phyloP scores from a whole-genome alignment of 1,140 invertebrate species.

The Drosophila murphyi region DNA sequence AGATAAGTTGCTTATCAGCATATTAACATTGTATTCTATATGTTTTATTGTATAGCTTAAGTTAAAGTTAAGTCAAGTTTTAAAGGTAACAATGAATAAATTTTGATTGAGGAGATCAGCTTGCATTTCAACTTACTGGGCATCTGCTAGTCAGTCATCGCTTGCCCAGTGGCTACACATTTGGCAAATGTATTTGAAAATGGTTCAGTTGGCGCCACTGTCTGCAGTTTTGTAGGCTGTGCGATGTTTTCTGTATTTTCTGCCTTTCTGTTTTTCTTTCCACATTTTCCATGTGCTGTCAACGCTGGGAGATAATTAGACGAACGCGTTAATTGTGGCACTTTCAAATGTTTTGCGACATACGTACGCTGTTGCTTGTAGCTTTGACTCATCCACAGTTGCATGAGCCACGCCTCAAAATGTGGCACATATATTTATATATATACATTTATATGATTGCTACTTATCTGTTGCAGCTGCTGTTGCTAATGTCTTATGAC shows the following conservation, averaged over 20 bases:
- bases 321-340: conserved; percentile 72
- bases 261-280: conserved; percentile 8
- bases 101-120: no score
- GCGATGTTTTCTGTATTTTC: no score
- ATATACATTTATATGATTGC: conserved; percentile 31
- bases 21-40: no score
- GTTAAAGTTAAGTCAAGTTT: no score
- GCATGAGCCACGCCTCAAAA: conserved; percentile 39
- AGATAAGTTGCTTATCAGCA: no score
- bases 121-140: background rate
- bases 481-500: conserved; percentile 60
- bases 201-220: conserved; percentile 57
- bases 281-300: conserved; percentile 36
- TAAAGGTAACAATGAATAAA: no score
- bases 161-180: conserved; percentile 37
- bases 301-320: conserved; percentile 63
- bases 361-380: background rate
- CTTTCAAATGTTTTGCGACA: conserved; percentile 40
- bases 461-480: conserved; percentile 30
- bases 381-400: conserved; percentile 35
- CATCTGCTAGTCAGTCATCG: background rate
- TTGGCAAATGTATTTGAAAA: conserved; percentile 64
- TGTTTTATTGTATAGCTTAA: no score
- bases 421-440: background rate
- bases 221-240: conserved; percentile 13